Percentiles rank a stretch among this genome's conserved stretches.
Conservation (phyloP, 2,113 vertebrate species). For the Symphodus melops region DNA sequence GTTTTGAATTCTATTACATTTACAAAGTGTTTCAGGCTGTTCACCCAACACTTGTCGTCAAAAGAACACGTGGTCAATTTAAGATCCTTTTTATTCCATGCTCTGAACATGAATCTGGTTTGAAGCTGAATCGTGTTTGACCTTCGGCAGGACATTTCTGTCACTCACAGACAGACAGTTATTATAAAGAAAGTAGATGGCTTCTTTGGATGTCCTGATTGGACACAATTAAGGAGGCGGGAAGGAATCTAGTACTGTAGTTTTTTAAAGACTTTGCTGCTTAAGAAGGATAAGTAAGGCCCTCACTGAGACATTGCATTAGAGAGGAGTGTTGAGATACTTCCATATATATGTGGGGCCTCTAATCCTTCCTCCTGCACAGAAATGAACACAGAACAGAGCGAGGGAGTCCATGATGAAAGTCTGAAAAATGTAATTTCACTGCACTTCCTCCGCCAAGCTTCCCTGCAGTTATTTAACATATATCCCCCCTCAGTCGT, state of each 20-base stretch:
- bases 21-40: too few relatives aligned
- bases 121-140: slow-evolving; percentile 19
- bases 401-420: slow-evolving; percentile 66
- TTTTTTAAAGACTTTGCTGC: slow-evolving; percentile 17
- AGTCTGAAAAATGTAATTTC: slow-evolving; percentile 75
- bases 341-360: slow-evolving; percentile 38
- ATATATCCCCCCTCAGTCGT: slow-evolving; percentile 57
- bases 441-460: slow-evolving; percentile 54
- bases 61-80: background rate
- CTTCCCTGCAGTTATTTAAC: slow-evolving; percentile 74
- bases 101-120: background rate
- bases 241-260: background rate
- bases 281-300: slow-evolving; percentile 13
- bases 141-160: slow-evolving; percentile 20
- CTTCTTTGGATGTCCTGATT: slow-evolving; percentile 23
- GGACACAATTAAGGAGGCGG: slow-evolving; percentile 1
- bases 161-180: background rate
- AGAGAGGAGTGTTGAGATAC: slow-evolving; percentile 42
- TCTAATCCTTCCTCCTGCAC: slow-evolving; percentile 58
- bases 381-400: slow-evolving; percentile 62
- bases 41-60: too few relatives aligned
- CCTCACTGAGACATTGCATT: slow-evolving; percentile 55
- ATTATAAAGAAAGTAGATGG: slow-evolving; percentile 13
- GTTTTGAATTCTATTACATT: slow-evolving; percentile 13
- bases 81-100: slow-evolving; percentile 19